phyloP scores from a whole-genome alignment of 2,888 invertebrate species.

The Drosophila kokeensis region DNA sequence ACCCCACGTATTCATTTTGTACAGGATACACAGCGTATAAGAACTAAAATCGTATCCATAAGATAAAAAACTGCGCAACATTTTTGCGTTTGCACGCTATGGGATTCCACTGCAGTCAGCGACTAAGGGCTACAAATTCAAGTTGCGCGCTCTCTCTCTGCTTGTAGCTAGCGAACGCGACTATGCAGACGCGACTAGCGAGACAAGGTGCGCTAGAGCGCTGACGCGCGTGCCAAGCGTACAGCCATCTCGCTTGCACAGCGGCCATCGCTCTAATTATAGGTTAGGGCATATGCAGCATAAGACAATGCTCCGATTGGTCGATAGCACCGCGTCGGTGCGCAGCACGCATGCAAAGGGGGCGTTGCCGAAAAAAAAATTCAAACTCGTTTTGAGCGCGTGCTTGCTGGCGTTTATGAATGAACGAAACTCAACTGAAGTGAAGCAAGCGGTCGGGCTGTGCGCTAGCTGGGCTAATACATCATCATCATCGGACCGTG shows the following conservation, averaged over 20 bases:
- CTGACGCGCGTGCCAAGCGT: constrained; percentile 36
- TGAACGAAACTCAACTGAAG: constrained; percentile 46
- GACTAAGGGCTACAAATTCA: constrained; percentile 20
- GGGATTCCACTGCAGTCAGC: constrained; percentile 36
- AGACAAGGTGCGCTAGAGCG: constrained; percentile 51
- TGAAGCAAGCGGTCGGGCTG: constrained; percentile 1
- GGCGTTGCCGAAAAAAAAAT: constrained; percentile 64
- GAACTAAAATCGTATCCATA: constrained; percentile 16
- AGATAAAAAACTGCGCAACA: constrained; percentile 36
- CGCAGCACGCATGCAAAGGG: constrained; percentile 53
- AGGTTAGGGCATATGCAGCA: constrained; percentile 70
- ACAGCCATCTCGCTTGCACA: constrained; percentile 61
- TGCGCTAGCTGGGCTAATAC: constrained; percentile 38
- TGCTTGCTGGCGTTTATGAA: constrained; percentile 63
- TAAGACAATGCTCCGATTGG: constrained; percentile 75
- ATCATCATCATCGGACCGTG: constrained; percentile 27
- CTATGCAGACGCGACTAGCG: constrained; percentile 5
- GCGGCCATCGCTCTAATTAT: constrained; percentile 84
- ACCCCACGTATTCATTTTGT: background rate
- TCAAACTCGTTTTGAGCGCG: constrained; percentile 63
- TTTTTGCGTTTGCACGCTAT: constrained; percentile 49
- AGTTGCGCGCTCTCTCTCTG: constrained; percentile 7
- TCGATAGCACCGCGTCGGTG: constrained; percentile 37
- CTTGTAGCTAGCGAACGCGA: constrained; percentile 1
- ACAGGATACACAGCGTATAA: constrained; percentile 12